These are phyloP conservation scores for Allacma fusca DNA, from an alignment of 2,888 invertebrate species.

Conservation along the genomic window DNA sequence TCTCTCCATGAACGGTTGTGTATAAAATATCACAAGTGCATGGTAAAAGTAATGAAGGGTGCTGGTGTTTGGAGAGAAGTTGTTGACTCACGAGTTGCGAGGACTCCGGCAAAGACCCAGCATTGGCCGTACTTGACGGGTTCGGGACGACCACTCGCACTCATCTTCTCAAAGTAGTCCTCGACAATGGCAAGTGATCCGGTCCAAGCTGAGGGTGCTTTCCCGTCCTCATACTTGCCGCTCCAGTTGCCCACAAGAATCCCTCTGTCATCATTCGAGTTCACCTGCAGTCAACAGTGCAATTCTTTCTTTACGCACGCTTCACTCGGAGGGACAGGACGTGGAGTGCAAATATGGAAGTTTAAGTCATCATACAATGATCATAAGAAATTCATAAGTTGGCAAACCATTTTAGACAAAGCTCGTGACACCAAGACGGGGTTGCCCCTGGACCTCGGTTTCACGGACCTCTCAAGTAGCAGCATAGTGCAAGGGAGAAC, in stretches of 20 bases:
- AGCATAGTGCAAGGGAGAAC: conserved; percentile 81
- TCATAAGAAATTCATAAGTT: too few relatives aligned
- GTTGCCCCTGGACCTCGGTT: conserved; percentile 74
- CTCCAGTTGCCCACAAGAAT: conserved; percentile 88
- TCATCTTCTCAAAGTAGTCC: conserved; percentile 75
- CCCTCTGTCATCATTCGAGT: conserved; percentile 87
- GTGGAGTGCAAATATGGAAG: too few relatives aligned
- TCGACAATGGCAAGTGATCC: conserved; percentile 87
- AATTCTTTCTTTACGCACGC: too few relatives aligned
- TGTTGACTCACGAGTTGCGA: conserved; percentile 75
- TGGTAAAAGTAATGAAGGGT: too few relatives aligned
- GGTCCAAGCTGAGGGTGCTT: conserved; percentile 87
- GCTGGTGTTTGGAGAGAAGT: too few relatives aligned
- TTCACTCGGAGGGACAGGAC: too few relatives aligned
- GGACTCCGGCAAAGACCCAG: conserved; percentile 92
- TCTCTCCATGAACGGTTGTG: too few relatives aligned
- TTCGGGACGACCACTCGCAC: conserved; percentile 68
- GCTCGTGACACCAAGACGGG: conserved; percentile 79
- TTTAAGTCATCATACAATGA: too few relatives aligned
- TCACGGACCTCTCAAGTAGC: conserved; percentile 69
- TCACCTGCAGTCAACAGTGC: conserved; percentile 63
- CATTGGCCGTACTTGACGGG: conserved; percentile 95
- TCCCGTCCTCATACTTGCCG: conserved; percentile 83
- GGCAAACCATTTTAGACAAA: conserved; percentile 81
- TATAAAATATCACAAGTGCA: too few relatives aligned